phyloP scores from a whole-genome alignment of 2,797 vertebrate genomes.

The Oophaga sylvatica region DNA sequence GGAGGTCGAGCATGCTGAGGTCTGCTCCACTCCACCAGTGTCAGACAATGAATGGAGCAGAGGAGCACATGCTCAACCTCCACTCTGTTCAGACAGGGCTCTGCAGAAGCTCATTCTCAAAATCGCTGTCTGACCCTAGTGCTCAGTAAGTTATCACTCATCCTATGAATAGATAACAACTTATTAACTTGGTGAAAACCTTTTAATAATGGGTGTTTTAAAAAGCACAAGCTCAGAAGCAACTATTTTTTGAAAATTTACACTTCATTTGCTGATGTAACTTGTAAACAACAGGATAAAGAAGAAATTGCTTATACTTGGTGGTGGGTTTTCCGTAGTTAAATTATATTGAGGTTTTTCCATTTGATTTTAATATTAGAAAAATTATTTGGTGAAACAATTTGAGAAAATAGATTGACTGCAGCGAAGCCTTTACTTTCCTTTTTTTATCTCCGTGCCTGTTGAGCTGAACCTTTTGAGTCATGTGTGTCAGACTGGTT shows the following conservation, averaged over 20 bases:
- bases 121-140: too few species aligned
- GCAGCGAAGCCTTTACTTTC: neutral
- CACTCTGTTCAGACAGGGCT: too few species aligned
- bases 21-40: too few species aligned
- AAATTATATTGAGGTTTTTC: neutral
- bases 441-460: neutral
- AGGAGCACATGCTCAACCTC: too few species aligned
- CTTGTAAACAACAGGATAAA: neutral
- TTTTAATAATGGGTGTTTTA: too few species aligned
- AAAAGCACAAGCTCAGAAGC: too few species aligned
- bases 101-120: too few species aligned
- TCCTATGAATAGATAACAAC: too few species aligned
- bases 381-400: neutral
- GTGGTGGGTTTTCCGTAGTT: neutral
- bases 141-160: too few species aligned
- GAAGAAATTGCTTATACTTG: constrained; percentile 1
- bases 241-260: neutral
- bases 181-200: too few species aligned
- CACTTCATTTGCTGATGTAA: neutral
- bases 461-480: neutral
- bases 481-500: neutral
- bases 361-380: neutral
- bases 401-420: neutral
- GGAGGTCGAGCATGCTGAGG: too few species aligned
- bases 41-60: too few species aligned